Base-by-base conservation (phyloP, 2,797 vertebrate genomes). In the Diplodus sargus region DNA sequence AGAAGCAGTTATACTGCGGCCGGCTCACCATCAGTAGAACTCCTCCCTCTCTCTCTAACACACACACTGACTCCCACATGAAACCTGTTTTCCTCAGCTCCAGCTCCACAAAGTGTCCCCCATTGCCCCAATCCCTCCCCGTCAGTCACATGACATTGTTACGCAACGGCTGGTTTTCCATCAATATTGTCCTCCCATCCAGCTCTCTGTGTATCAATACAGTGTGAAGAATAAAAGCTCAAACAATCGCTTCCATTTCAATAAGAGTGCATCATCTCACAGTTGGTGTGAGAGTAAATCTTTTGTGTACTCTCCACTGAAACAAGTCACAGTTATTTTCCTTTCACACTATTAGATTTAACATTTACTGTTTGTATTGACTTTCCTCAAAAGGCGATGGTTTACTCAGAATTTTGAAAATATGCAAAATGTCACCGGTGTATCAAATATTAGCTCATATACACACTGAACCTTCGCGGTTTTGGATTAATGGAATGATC, bases 101-200 rank as follows among this genome's bases (percentile, higher is more conserved):
- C 2, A 59, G 30, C 64, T 61, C 53, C 83, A 60, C 78, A 52
- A 68, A 60, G 22, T 61, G 18, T 74, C 61, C 48, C 56, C 20
- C 14, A 30, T 58, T 57, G 60, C 64, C 22, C 23, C 7, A 0
- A 52, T 56, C 48, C 16, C 25, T 42, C 53, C 42, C 34, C 56
- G 34, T 13, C 54, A 60, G 77, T 88, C 81, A 85, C 70, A 17
- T 86, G 80, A 53, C 39, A 23, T 64, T 20, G 45, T 91, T 91
- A 86, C 43, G 71, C 75, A 90, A 92, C 9, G 2, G 4, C 70
- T 15, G 62, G 54, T 25, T 79, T 70, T 80, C 79, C 87, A 70
- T 90, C 83, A 69, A 86, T 86, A 76, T 15, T 34, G 42, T 62
- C 62, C 62, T 77, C 71, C 75, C 70, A 74, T 62, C 63, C 43